Base-by-base conservation (phyloP, 2,113 vertebrate species). In the Dolichotis patagonum region DNA sequence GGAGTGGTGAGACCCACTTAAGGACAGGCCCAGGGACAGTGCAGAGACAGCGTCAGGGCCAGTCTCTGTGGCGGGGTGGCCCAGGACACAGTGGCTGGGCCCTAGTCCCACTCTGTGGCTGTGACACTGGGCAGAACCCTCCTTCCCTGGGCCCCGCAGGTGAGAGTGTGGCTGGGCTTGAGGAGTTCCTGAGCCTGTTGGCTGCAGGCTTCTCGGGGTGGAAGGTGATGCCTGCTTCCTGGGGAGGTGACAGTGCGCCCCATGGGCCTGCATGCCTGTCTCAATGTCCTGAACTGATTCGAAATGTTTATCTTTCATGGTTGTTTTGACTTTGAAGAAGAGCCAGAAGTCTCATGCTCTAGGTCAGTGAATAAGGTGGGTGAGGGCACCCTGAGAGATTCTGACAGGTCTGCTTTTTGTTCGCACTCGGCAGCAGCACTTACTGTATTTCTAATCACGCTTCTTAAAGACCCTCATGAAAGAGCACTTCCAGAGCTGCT, bases 161-260 rank as follows among this genome's bases (percentile, higher is more conserved):
- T 20, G 38, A 71, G 5, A 32, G 71, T 43, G 52, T 14, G 35
- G 22, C 38, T 28, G 26, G 30, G 32, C 46, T 24, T 22, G 38
- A 4, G 0, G 13, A 19, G 46, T 3, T n/a, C 49, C 13, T 19
- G 60, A 2, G 7, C 38, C 28, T 9, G 3, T 17, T 1, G 12
- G n/a, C 30, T 35, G 11, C 2, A 4, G 13, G 17, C 13, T 26
- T 49, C 77, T 4, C n/a, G 0, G 20, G 0, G 11, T 35, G 67
- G 49, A 19, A n/a, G 4, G 32, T 30, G 35, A 1, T 7, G 8
- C 17, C 35, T 32, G 77, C 14, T 56, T 78, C 60, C 26, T 7
- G 35, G 12, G 8, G 35, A 86, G 35, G 30, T 26, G 26, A 8
- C 26, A 46, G 73, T 17, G 26, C 38, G 24, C 71, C 71, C 38